Evolutionary conservation across 2,888 invertebrate species (phyloP).

Genomic region (Drosophila leonis): DNA sequence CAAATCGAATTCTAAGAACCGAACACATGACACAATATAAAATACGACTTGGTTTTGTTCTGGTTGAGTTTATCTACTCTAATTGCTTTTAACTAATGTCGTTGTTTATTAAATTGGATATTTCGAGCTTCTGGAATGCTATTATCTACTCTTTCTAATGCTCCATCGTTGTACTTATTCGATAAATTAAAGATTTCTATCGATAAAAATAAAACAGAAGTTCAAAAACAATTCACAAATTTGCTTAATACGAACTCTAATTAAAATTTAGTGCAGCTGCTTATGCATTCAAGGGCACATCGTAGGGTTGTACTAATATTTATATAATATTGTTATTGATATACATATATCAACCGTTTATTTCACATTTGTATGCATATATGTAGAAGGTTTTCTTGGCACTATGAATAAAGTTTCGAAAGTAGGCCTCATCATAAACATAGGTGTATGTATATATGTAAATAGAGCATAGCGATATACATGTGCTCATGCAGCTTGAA

Average conservation of each 20-base stretch:
- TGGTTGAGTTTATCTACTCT: conserved; percentile 61
- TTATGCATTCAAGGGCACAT: conserved; percentile 64
- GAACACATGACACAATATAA: conserved; percentile 59
- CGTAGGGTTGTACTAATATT: conserved; percentile 58
- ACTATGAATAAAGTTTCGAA: conserved; percentile 49
- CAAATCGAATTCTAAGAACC: conserved; percentile 35
- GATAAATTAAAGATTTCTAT: conserved; percentile 29
- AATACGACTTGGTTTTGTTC: conserved; percentile 60
- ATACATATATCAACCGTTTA: conserved; percentile 23
- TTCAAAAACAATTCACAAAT: neutral
- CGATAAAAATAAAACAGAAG: neutral
- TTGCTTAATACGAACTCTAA: conserved; percentile 41
- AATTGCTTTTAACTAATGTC: conserved; percentile 77
- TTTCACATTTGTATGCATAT: conserved; percentile 26
- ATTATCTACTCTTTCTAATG: conserved; percentile 41
- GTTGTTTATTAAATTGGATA: conserved; percentile 73
- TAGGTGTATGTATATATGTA: conserved; percentile 27
- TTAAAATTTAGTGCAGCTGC: conserved; percentile 56
- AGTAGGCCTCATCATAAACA: conserved; percentile 32
- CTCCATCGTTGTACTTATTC: conserved; percentile 57
- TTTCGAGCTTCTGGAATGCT: conserved; percentile 31
- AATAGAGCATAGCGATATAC: conserved; percentile 18
- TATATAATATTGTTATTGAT: conserved; percentile 24
- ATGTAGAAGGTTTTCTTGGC: conserved; percentile 63
- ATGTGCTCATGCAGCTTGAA: conserved; percentile 67